phyloP scores from a whole-genome alignment of 2,888 invertebrate genomes.

The Epistrophe grossulariae region DNA sequence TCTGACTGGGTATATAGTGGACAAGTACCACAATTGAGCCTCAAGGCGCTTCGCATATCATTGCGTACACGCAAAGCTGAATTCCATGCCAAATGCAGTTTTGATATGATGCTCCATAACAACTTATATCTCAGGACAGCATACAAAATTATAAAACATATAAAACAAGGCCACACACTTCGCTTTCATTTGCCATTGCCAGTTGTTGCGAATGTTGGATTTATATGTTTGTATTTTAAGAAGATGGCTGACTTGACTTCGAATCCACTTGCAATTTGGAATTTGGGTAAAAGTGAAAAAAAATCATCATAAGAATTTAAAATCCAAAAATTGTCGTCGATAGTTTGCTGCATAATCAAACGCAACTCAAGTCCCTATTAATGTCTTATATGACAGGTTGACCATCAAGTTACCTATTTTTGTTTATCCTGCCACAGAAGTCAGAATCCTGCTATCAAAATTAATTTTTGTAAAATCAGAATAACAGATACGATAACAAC shows the following conservation, averaged over 20 bases:
- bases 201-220: not conserved
- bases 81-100: constrained; percentile 56
- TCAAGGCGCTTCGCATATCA: constrained; percentile 44
- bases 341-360: not conserved
- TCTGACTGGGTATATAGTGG: not conserved
- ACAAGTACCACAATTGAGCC: not conserved
- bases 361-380: not conserved
- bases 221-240: not conserved
- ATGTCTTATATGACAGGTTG: constrained; percentile 16
- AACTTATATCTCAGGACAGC: constrained; percentile 50
- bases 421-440: not conserved
- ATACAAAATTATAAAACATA: constrained; percentile 34
- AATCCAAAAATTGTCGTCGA: not conserved
- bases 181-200: constrained; percentile 65
- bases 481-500: not conserved
- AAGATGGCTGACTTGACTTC: not conserved
- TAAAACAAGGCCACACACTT: constrained; percentile 70
- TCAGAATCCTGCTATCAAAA: not conserved
- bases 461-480: not conserved
- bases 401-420: constrained; percentile 17
- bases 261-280: constrained; percentile 22
- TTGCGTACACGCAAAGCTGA: constrained; percentile 57
- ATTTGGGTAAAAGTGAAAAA: constrained; percentile 18
- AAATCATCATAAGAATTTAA: not conserved
- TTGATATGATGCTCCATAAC: constrained; percentile 55